These are phyloP conservation scores for Phenganax stokvisi DNA, from an alignment of 92 coral and sea anemone genomes.

Conservation along the genomic window DNA sequence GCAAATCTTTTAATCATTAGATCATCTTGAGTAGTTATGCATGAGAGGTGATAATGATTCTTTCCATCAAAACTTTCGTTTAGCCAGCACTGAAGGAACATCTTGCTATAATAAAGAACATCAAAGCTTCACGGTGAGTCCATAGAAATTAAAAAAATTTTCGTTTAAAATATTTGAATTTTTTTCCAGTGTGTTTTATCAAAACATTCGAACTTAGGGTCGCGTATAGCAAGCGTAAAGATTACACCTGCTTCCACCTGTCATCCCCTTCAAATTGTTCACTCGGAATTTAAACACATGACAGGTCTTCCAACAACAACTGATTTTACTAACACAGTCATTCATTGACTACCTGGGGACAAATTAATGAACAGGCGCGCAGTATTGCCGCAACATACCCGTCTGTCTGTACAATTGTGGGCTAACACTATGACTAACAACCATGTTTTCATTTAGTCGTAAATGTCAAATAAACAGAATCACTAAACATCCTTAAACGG, in stretches of 20 bases:
- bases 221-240: constrained; percentile 11
- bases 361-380: too few species aligned
- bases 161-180: neutral
- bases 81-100: neutral
- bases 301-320: neutral
- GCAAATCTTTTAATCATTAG: neutral
- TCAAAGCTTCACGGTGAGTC: neutral
- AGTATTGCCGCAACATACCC: too few species aligned
- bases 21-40: constrained; percentile 27
- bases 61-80: neutral
- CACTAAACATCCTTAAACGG: too few species aligned
- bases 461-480: too few species aligned
- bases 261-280: constrained; percentile 8
- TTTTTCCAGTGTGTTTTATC: neutral
- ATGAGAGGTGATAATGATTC: constrained; percentile 19
- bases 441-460: too few species aligned
- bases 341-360: too few species aligned
- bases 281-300: constrained; percentile 3
- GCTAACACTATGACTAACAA: too few species aligned
- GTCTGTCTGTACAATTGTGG: too few species aligned
- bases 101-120: neutral
- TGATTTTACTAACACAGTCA: too few species aligned
- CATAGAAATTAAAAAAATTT: neutral
- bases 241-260: constrained; percentile 2
- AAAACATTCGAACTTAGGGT: neutral